phyloP scores from a whole-genome alignment of 2,797 vertebrate species.

The Microcaecilia unicolor region DNA sequence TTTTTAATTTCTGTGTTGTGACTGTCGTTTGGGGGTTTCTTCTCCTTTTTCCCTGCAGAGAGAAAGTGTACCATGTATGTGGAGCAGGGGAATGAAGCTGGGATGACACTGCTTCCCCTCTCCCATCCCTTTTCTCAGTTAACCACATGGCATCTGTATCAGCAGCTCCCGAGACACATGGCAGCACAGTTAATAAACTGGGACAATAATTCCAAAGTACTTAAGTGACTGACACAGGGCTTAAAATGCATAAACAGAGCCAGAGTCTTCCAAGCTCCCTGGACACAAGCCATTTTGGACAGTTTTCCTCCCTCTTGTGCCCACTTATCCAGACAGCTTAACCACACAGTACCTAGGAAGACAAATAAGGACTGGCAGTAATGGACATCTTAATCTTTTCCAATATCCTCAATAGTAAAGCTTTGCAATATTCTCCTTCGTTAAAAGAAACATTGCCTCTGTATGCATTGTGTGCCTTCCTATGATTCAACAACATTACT shows the following conservation, averaged over 20 bases:
- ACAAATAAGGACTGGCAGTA: conserved; percentile 20
- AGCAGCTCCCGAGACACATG: conserved; percentile 37
- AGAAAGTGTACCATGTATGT: too few relatives aligned
- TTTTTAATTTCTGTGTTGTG: too few relatives aligned
- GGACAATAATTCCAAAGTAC: conserved; percentile 41
- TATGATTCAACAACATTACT: too few relatives aligned
- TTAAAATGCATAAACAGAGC: conserved; percentile 41
- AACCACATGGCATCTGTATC: conserved; percentile 29
- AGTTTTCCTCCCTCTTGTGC: conserved; percentile 36
- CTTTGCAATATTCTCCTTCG: conserved; percentile 13
- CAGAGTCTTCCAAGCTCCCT: conserved; percentile 26
- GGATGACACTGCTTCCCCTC: too few relatives aligned
- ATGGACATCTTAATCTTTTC: conserved; percentile 25
- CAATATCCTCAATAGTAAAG: conserved; percentile 9
- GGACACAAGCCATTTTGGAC: conserved; percentile 43
- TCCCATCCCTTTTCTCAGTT: too few relatives aligned
- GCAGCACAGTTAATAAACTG: conserved; percentile 51
- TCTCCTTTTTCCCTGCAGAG: too few relatives aligned
- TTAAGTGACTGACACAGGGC: conserved; percentile 29
- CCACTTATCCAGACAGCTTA: conserved; percentile 26
- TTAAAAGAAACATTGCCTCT: too few relatives aligned
- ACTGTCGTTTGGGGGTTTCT: too few relatives aligned
- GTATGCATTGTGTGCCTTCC: too few relatives aligned
- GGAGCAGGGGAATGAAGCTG: too few relatives aligned
- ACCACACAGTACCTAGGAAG: too few relatives aligned